Conservation (phyloP, 1,140 invertebrate genomes). For the Sinonovacula constricta region DNA sequence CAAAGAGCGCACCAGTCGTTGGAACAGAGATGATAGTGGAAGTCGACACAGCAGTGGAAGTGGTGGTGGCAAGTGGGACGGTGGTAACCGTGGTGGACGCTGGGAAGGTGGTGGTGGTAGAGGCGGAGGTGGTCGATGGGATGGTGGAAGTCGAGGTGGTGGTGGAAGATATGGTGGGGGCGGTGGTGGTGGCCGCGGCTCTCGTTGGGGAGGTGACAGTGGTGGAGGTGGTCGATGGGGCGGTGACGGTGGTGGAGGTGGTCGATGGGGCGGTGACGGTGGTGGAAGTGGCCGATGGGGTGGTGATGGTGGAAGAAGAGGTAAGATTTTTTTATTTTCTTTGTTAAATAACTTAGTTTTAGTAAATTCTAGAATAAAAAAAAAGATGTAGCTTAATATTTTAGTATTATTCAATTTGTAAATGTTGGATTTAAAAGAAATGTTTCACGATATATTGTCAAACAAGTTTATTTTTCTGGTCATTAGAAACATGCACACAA, state of each 20-base stretch:
- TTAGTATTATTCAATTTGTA: no score
- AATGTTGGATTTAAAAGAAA: no score
- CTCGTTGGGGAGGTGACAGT: not conserved
- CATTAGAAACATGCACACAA: no score
- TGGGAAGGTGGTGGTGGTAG: slow-evolving; percentile 10
- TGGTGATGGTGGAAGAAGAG: not conserved
- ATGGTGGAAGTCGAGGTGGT: slow-evolving; percentile 1
- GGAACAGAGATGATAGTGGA: not conserved
- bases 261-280: slow-evolving; percentile 36
- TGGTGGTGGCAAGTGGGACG: not conserved
- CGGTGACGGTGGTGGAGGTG: slow-evolving; percentile 45
- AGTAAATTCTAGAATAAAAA: no score
- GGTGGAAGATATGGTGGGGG: not conserved
- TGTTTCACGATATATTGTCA: no score
- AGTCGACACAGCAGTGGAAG: not conserved
- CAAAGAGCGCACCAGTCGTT: not conserved
- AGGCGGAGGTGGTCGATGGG: slow-evolving; percentile 4
- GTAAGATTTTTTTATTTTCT: no score
- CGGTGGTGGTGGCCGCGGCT: slow-evolving; percentile 4
- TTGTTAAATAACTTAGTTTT: no score
- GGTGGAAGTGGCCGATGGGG: slow-evolving; percentile 32
- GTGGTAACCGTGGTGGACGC: not conserved
- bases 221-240: slow-evolving; percentile 55
- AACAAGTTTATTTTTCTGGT: no score
- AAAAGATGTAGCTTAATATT: no score